These are phyloP conservation scores for Chelonus formosanus DNA, from an alignment of 2,888 invertebrate species.

Conservation along the genomic window DNA sequence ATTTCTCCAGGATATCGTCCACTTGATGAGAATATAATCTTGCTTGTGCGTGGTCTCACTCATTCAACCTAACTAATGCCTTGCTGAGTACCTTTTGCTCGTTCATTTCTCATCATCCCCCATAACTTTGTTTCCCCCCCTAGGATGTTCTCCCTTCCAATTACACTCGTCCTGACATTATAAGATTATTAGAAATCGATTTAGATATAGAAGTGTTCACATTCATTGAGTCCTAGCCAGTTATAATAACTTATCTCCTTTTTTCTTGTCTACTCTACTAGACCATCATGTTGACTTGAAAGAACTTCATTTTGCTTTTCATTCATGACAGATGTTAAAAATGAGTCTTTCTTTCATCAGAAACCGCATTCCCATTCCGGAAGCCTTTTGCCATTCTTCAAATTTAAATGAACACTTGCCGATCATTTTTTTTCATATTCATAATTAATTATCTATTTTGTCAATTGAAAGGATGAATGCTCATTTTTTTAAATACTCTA, in stretches of 20 bases:
- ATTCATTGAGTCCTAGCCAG: no score
- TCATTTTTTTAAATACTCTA: no score
- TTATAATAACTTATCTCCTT: no score
- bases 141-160: constrained; percentile 9
- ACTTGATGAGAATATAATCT: constrained; percentile 61
- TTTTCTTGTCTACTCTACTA: background rate
- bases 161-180: constrained; percentile 31
- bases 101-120: constrained; percentile 19
- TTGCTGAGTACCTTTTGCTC: background rate
- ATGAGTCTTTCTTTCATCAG: no score
- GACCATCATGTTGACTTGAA: background rate
- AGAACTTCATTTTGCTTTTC: background rate
- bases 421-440: no score
- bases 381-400: no score
- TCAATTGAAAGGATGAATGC: no score
- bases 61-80: constrained; percentile 44
- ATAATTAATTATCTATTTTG: no score
- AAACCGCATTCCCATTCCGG: no score
- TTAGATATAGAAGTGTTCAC: constrained; percentile 6
- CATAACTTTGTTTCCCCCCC: constrained; percentile 3
- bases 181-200: constrained; percentile 37
- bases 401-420: no score
- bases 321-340: no score
- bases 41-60: constrained; percentile 57
- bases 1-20: constrained; percentile 39